These are phyloP conservation scores for Atrina japonica DNA, from an alignment of 2,888 invertebrate genomes.

Conservation along the genomic window DNA sequence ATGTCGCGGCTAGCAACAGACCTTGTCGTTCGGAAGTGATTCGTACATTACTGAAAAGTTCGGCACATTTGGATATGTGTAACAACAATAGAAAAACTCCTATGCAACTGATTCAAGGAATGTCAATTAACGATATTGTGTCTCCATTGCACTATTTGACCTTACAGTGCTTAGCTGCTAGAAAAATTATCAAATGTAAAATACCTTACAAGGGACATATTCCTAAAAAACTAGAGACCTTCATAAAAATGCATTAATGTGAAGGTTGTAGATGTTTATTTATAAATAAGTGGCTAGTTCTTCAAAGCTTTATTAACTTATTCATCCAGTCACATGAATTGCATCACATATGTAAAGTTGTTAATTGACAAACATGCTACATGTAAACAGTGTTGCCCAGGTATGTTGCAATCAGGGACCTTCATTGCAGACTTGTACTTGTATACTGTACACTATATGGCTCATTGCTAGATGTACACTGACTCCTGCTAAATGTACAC, in stretches of 20 bases:
- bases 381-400: too few species aligned
- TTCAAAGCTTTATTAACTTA: too few species aligned
- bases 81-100: constrained; percentile 75
- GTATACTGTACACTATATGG: too few species aligned
- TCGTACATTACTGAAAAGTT: constrained; percentile 87
- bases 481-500: too few species aligned
- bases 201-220: constrained; percentile 76
- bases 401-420: too few species aligned
- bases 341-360: too few species aligned
- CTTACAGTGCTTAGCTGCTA: constrained; percentile 78
- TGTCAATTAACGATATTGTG: constrained; percentile 71
- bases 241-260: constrained; percentile 77
- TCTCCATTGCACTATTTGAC: constrained; percentile 75
- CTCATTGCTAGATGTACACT: too few species aligned
- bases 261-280: background rate
- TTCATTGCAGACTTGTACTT: too few species aligned
- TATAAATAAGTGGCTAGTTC: background rate
- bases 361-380: too few species aligned
- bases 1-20: constrained; percentile 88
- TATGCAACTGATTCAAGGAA: constrained; percentile 74
- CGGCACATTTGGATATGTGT: constrained; percentile 90
- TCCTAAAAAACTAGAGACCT: constrained; percentile 72
- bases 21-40: constrained; percentile 88
- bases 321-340: too few species aligned
- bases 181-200: constrained; percentile 86